Base-by-base conservation (phyloP, 2,888 invertebrate genomes). In the Quadriops clusia region DNA sequence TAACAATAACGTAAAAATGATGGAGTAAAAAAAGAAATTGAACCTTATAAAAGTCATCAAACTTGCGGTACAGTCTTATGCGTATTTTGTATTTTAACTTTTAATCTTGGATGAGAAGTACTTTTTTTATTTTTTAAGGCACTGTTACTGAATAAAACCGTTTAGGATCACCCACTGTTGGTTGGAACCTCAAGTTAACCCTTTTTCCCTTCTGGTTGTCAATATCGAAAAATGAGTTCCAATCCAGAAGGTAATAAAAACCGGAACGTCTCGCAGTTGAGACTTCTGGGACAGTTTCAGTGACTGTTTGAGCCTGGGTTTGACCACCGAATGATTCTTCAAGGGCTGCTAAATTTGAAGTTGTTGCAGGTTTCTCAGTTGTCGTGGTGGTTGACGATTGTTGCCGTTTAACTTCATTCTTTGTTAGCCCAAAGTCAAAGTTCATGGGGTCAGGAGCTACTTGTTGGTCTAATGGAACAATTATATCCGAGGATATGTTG, bases 181-280 rank as follows among this genome's bases (percentile, higher is more conserved):
- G 85, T 43, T 80, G 75, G 45, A 86, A 79, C 47, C 81, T 71
- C 43, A 87, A 71, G 46, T 83, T 80, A 1, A 86, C 79, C 60
- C 79, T 74, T 17, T 69, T 71, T 8, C 61, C 64, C 20, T 74
- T 78, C 12, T 80, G 80, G 42, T 73, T 72, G 7, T 85, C 86
- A 3, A 86, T 84, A 59, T 85, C 84, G 10, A 86, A 64, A 50
- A 87, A 87, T 30, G 79, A 74, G 50, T 87, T 86, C 84, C 85
- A 85, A 51, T 87, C 87, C 5, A 84, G 65, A 50, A 86, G 68
- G 63, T 85, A 86, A 52, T 86, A 87, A 42, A 86, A 77, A 0
- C 86, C 87, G 36, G 77, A 84, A 45, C 72, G 74, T 43, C 68
- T 70, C 20, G 74, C 74, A 0, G 77, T 70, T 4, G 82, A 77